Evolutionary conservation across 2,113 vertebrate species (phyloP), one percentile per base, ranked within the genome.

Genomic region (Platysteira castanea): DNA sequence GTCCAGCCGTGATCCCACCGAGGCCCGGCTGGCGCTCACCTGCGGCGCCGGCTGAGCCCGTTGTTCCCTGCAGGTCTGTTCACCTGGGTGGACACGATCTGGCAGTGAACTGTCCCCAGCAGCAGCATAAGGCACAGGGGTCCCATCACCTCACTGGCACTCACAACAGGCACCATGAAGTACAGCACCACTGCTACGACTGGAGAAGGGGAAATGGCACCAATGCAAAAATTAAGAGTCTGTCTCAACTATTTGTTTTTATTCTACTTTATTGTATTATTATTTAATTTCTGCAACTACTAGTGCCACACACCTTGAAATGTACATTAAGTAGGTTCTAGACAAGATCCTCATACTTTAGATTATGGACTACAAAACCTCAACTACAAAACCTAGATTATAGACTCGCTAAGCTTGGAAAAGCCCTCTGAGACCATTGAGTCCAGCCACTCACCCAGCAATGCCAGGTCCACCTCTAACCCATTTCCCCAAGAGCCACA

Each of bases 61-160:
- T 98, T 99, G 96, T 42, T 96, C 35, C 96, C 98, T 2, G 98
- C 95, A 23, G 98, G 97, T 52, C 97, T 97, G 94, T 96, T 98
- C 92, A 98, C 97, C 97, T 99, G 99, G 1, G 99, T 99, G 33
- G 99, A 99, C 95, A 99, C 99, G 31, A 99, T 99, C 81, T 99
- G 99, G 94, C 99, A 99, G 98, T 99, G 99, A 76, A 99, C 99
- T 2, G 99, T 99, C 13, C 99, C 99, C 98, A 99, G 98, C 85
- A 99, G 98, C 65, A 99, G 97, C 99, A 99, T 99, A 70, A 99
- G 98, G 98, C 99, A 99, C 98, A 99, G 95, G 13, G 99, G 99
- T 70, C 98, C 99, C 64, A 99, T 95, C 41, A 99, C 98, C 90
- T 99, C 99, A 50, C 98, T 99, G n/a, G 98, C 97, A 64, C 96